Evolutionary conservation across 2,888 invertebrate genomes (phyloP).

Genomic region (Microctonus hyperodae): DNA sequence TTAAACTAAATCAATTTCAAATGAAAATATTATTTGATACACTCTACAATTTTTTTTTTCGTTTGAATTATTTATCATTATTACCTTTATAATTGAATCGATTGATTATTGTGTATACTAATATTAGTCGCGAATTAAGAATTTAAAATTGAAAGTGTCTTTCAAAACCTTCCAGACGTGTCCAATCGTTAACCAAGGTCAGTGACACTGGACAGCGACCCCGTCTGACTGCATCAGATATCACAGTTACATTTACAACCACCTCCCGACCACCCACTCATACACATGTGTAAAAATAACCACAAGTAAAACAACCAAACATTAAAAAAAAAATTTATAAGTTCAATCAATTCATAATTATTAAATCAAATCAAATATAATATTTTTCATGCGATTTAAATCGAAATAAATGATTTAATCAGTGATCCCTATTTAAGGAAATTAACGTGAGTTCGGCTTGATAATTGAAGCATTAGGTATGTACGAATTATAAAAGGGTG

Average conservation of each 20-base stretch:
- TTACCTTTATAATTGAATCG: background rate
- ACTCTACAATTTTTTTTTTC: background rate
- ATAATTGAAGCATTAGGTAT: background rate
- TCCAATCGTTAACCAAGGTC: slow-evolving; percentile 51
- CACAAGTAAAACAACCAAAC: background rate
- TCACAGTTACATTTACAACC: slow-evolving; percentile 14
- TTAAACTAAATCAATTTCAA: too few species aligned
- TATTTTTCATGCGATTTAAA: background rate
- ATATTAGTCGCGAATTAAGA: background rate
- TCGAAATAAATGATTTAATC: background rate
- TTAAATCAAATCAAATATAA: background rate
- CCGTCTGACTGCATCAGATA: slow-evolving; percentile 34
- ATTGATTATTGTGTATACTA: background rate
- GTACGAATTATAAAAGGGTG: background rate
- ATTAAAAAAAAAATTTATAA: background rate
- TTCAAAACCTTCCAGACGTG: slow-evolving; percentile 32
- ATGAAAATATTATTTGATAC: background rate
- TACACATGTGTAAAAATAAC: background rate
- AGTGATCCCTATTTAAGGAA: background rate
- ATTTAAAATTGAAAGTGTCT: slow-evolving; percentile 6
- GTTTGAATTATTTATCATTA: background rate
- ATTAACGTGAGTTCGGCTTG: background rate
- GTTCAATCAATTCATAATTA: background rate
- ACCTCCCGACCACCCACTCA: background rate
- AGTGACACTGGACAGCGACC: slow-evolving; percentile 53